These are phyloP conservation scores for Thaumatotibia leucotreta DNA, from an alignment of 1,140 invertebrate species.

Conservation along the genomic window DNA sequence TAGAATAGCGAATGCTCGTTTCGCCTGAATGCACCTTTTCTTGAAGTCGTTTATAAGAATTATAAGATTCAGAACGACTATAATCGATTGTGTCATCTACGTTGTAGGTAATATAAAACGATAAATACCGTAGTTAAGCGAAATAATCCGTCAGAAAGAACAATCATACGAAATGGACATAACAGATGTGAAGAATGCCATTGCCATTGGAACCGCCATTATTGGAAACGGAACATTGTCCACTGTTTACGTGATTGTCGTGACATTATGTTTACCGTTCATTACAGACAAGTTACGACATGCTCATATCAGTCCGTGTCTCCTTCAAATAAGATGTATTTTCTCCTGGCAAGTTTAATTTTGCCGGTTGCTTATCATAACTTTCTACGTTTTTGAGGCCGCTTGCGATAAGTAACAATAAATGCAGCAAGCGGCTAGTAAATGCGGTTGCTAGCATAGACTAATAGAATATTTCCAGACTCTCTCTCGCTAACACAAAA, in stretches of 20 bases:
- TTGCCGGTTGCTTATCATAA: neutral
- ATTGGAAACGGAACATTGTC: neutral
- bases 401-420: neutral
- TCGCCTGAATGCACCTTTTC: no score
- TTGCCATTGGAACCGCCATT: neutral
- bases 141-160: neutral
- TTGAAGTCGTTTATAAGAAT: no score
- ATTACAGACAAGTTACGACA: no score
- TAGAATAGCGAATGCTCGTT: no score
- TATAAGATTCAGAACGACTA: no score
- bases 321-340: neutral
- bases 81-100: no score
- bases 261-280: neutral
- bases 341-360: neutral
- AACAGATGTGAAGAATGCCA: neutral
- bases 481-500: no score
- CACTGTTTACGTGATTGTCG: neutral
- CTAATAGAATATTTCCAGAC: no score
- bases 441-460: no score
- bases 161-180: neutral
- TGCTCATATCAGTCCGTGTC: neutral
- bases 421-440: neutral
- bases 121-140: neutral
- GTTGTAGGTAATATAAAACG: neutral
- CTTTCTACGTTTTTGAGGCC: neutral